Base-by-base conservation (phyloP, 2,113 vertebrate species). In the Leiothrix lutea region DNA sequence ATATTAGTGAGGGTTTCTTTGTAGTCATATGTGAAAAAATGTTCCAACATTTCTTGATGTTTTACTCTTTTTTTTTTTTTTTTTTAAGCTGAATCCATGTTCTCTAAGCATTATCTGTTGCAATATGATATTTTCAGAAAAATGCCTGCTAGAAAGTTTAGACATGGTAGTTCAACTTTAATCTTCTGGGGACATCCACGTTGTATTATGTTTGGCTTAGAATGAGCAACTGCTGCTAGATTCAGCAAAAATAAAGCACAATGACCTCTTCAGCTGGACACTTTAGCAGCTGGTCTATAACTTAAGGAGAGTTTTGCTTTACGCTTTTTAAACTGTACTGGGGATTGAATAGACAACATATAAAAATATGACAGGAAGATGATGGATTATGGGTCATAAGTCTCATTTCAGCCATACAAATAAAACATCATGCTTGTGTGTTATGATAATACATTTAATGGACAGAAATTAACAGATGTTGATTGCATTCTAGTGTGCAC, bases 221-320 rank as follows among this genome's bases (percentile, higher is more conserved):
- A 97, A 90, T 89, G 87, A 92, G 93, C 96, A 80, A 95, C 96
- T 97, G 96, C 95, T 97, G 97, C 94, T 98, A 98, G 97, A 97
- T 98, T 98, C 96, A 97, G 97, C 92, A 92, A 92, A 96, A 95
- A 94, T 78, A 78, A 97, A 97, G 97, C 97, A 98, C 98, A 98
- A 98, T 98, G 98, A 98, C 98, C 98, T 98, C 98, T 98, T 98
- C 98, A 98, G 98, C 94, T 84, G 97, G 98, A 98, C 97, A 98
- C 91, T 96, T 95, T 56, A 97, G 98, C 99, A 99, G 98, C 99
- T 99, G 99, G 98, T 97, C 98, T 98, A 98, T 98, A 98, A 98
- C 98, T 99, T 98, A 98, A 97, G 97, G 84, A 77, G 94, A 95
- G 97, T 97, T 98, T 98, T 98, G 97, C 98, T 98, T 98, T 97